A percentile compares a stretch with the other conserved stretches of the same genome.
Conservation (phyloP, 1,140 invertebrate species). For the Battus philenor region DNA sequence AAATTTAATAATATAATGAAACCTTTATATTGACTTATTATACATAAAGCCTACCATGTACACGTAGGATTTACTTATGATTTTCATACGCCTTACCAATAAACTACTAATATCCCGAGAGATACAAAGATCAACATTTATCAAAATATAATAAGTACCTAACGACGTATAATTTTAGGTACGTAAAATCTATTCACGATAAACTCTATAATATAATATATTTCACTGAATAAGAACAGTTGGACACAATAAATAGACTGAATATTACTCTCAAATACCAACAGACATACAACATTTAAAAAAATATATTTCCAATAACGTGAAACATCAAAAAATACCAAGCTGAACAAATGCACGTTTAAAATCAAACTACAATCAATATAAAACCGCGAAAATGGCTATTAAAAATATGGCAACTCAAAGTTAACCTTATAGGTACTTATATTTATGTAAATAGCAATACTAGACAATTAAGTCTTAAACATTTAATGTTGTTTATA, state of each 20-base stretch:
- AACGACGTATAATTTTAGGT: slow-evolving; percentile 19
- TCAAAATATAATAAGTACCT: slow-evolving; percentile 43
- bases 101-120: slow-evolving; percentile 19
- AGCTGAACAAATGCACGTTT: slow-evolving; percentile 60
- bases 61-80: not conserved
- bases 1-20: slow-evolving; percentile 1
- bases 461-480: too few relatives aligned
- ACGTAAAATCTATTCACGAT: slow-evolving; percentile 28
- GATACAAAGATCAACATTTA: slow-evolving; percentile 35
- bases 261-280: slow-evolving; percentile 24
- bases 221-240: slow-evolving; percentile 18
- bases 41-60: slow-evolving; percentile 1
- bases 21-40: not conserved
- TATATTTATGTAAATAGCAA: too few relatives aligned
- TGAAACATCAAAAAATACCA: slow-evolving; percentile 39
- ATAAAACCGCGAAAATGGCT: slow-evolving; percentile 30
- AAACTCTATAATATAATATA: slow-evolving; percentile 24
- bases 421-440: slow-evolving; percentile 26
- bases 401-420: slow-evolving; percentile 54
- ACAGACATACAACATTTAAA: slow-evolving; percentile 41
- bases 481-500: slow-evolving; percentile 16
- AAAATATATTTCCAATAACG: slow-evolving; percentile 42
- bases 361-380: slow-evolving; percentile 23
- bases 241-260: slow-evolving; percentile 39
- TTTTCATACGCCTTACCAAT: slow-evolving; percentile 1